Evolutionary conservation across 2,797 vertebrate genomes (phyloP), one percentile per base, ranked within the genome.

Genomic region (Esox lucius): DNA sequence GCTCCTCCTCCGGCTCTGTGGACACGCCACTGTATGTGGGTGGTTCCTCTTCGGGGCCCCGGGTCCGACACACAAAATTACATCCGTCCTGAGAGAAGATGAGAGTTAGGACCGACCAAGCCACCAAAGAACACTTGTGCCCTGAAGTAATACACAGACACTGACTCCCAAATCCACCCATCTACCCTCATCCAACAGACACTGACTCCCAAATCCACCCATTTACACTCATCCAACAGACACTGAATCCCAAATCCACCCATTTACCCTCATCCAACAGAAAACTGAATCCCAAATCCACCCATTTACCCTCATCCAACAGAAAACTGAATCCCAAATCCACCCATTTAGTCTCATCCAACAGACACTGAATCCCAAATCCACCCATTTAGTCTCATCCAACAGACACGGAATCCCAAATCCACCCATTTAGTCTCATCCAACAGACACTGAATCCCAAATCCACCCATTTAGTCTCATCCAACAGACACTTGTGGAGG

Each of bases 51-150:
- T 93, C 94, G 73, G 92, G 92, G 13, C 84, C 93, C 80, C 91
- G 93, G 0, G 97, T 97, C 3, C 98, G 95, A 83, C 97, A 99
- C 48, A 98, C 95, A 75, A 98, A 96, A 90, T 99, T 97, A 83
- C 98, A 99, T 24, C 98, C 98, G 19, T 99, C 98, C 98, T 99
- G 87, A 5, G 53, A 71, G 72, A 26, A 31, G 13, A 64, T 28
- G 13, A 62, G 61, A 11, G 53, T 56, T 56, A 56, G 19, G n/a
- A 56, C 53, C 53, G n/a, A 56, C 53, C 53, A 19, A 56, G 53
- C n/a, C 19, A 19, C 9, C 19, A 56, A 22, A 56, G n/a, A 56
- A 11, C 53, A 56, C 19, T 16, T 11, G 53, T 56, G 53, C 53
- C n/a, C 19, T 56, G 1, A 56, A 56, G 53, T 22, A 56, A 56